phyloP scores from a whole-genome alignment of 2,113 vertebrate species.

The Eclectus roratus region DNA sequence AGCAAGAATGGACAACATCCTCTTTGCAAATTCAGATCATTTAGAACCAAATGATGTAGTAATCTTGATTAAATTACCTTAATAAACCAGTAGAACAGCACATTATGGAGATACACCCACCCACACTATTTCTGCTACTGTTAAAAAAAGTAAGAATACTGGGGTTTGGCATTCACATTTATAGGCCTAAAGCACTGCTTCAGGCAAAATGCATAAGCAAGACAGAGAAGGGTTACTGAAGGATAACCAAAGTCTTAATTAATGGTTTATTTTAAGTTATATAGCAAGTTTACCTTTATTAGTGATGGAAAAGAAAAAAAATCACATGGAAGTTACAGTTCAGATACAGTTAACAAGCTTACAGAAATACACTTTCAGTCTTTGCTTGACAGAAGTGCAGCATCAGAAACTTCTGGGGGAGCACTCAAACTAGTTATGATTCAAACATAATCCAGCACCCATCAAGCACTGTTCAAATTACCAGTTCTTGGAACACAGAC shows the following conservation, averaged over 20 bases:
- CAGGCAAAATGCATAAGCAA: background rate
- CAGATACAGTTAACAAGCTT: background rate
- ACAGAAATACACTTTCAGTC: background rate
- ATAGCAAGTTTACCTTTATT: background rate
- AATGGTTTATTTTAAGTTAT: background rate
- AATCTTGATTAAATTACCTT: slow-evolving; percentile 1
- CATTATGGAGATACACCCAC: background rate
- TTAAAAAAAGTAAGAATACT: background rate
- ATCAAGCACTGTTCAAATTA: background rate
- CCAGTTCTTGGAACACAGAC: background rate
- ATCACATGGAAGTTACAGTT: background rate
- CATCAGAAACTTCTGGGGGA: background rate
- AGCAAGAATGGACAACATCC: background rate
- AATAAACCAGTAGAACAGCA: background rate
- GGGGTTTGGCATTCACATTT: background rate
- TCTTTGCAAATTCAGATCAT: background rate
- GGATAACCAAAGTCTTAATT: background rate
- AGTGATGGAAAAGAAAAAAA: background rate
- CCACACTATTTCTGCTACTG: background rate
- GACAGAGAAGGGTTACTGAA: background rate
- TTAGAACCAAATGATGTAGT: background rate
- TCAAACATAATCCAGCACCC: background rate
- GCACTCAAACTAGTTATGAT: background rate
- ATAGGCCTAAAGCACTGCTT: background rate
- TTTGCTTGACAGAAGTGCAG: background rate